A percentile compares a stretch with the other conserved stretches of the same genome.
These are phyloP conservation scores for Microtus montanus DNA, from an alignment of 2,113 vertebrate species.

Conservation along the genomic window DNA sequence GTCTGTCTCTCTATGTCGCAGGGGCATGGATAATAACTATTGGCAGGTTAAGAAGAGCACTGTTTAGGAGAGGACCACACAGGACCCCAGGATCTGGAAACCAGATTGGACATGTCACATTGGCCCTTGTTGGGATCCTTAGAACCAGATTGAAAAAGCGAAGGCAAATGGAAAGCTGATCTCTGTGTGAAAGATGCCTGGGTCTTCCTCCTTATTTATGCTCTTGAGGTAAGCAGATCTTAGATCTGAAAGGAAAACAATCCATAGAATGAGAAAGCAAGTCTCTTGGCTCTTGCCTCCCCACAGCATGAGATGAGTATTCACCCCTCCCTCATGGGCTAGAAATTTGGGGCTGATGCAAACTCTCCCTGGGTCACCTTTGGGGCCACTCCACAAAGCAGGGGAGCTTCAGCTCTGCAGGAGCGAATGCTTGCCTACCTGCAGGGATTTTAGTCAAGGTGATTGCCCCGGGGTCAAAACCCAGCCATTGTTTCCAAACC, in stretches of 20 bases:
- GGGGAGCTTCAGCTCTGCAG: not conserved
- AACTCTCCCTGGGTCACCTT: not conserved
- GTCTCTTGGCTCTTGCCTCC: not conserved
- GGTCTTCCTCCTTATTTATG: not conserved
- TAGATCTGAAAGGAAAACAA: not conserved
- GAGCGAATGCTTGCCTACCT: rapidly evolving
- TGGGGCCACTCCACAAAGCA: not conserved
- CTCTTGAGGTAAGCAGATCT: not conserved
- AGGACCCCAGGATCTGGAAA: not conserved
- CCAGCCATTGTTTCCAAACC: not conserved
- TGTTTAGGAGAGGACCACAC: not conserved
- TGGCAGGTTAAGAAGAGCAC: not conserved
- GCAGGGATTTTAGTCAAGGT: not conserved
- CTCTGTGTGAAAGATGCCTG: not conserved
- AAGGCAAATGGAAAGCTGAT: not conserved
- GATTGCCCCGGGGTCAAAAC: not conserved
- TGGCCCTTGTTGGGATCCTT: not conserved
- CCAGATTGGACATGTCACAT: not conserved
- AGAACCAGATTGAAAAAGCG: not conserved
- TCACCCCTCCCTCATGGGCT: too few species aligned
- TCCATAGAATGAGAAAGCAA: not conserved
- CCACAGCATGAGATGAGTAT: not conserved
- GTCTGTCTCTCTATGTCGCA: not conserved
- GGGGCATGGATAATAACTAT: rapidly evolving
- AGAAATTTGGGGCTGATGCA: not conserved